Base-by-base conservation (phyloP, 2,888 invertebrate genomes). In the Boloria euphrosyne region DNA sequence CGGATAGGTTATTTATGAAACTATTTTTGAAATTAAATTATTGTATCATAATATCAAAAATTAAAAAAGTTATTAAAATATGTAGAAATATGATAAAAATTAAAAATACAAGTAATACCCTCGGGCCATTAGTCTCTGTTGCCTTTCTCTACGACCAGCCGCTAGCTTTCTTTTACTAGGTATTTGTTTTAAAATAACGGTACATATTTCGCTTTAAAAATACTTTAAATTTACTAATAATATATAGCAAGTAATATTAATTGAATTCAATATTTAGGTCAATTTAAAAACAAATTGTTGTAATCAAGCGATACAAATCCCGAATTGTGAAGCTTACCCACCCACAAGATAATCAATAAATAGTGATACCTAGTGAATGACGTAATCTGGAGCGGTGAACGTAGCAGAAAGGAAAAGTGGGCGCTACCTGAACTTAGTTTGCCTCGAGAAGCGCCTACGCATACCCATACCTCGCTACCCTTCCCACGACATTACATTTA, bases 341-440 rank as follows among this genome's bases (percentile, higher is more conserved):
- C 53, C 53, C 66, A 62, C 66, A 65, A 69, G 70, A 67, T 73
- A 68, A 5, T 57, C 31, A 16, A 69, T 65, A 73, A 69, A 69
- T 71, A 76, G 78, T 78, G 75, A 75, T 72, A 68, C 66, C 69
- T 69, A 76, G 74, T 71, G 66, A 74, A 79, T 91, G 90, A 91
- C 89, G 91, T 91, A 91, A 90, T 89, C 84, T 86, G 87, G 89
- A 87, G 77, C 86, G 81, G 87, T 85, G 87, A 88, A 86, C 83
- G 87, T 83, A 78, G 80, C 82, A 76, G 90, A 90, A 89, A 91
- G 90, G 89, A 91, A 90, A 90, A 90, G 91, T 91, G 89, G 90
- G 90, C 90, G 77, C 83, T 80, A 79, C 79, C 80, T 80, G 69
- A 71, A 70, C 64, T 62, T 67, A 74, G 78, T 80, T 73, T 68